Conservation (phyloP, 2,888 invertebrate genomes). For the Oscheius sp. region DNA sequence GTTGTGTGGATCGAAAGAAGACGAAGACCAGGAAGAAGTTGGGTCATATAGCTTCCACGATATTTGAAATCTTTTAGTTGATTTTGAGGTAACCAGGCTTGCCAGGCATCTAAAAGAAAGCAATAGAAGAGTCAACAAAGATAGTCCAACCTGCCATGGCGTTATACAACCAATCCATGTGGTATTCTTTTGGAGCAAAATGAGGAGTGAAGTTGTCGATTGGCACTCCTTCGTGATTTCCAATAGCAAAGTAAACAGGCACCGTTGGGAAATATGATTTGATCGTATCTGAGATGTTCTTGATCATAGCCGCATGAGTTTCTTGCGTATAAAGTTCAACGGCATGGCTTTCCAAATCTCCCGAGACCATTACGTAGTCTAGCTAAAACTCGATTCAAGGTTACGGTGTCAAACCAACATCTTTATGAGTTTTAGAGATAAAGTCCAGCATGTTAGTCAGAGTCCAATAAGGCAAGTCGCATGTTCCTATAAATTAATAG, state of each 20-base stretch:
- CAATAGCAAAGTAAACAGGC: conserved; percentile 90
- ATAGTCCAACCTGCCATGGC: no score
- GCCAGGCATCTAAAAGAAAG: conserved; percentile 83
- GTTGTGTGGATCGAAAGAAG: conserved; percentile 12
- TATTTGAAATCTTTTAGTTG: conserved; percentile 31
- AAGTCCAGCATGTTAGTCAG: conserved; percentile 60
- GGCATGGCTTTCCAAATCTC: conserved; percentile 30
- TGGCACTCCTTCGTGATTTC: conserved; percentile 94
- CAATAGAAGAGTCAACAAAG: no score
- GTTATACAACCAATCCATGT: conserved; percentile 83
- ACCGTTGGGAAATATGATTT: conserved; percentile 75
- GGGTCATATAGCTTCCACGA: conserved; percentile 1
- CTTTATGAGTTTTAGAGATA: conserved; percentile 41
- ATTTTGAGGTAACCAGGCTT: conserved; percentile 77
- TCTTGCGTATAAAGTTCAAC: conserved; percentile 12
- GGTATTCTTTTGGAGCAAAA: conserved; percentile 60
- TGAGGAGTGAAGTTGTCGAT: conserved; percentile 81
- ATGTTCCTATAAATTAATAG: no score
- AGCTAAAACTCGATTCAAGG: conserved; percentile 12
- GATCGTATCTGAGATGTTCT: conserved; percentile 26
- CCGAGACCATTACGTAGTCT: conserved; percentile 31
- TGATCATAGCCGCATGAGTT: conserved; percentile 4
- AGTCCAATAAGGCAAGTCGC: conserved; percentile 62
- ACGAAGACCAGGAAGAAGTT: conserved; percentile 1
- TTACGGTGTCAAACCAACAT: conserved; percentile 26